Evolutionary conservation across 2,888 invertebrate genomes (phyloP), one percentile per base, ranked within the genome.

Genomic region (Ethmia dodecea): DNA sequence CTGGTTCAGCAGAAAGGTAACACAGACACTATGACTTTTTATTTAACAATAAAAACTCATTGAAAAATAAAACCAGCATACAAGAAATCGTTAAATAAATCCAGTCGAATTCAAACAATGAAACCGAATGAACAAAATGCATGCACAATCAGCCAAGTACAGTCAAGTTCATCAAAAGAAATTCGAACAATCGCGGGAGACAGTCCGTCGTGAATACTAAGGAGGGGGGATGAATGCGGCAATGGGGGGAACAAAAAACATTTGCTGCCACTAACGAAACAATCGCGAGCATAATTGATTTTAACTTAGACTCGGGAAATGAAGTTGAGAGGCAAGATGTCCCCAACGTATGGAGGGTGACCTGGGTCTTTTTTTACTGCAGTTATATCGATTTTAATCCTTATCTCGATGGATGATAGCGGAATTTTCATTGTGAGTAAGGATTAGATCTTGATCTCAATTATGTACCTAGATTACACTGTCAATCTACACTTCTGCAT

Each of bases 251-350:
- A 63, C 63, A 74, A 74, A 77, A 80, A 79, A 75, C 72, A 74
- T 74, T 76, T 65, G 75, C 71, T 70, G 61, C 71, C 58, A 70
- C 75, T 80, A 83, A 81, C 83, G 83, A 84, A 84, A 83, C 81
- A 83, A 84, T 83, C 68, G 79, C 77, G 61, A 53, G 72, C 78
- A 81, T 83, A 83, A 84, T 84, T 84, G 83, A 81, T 83, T 84
- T 80, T 70, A 80, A 78, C 70, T 74, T 72, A 64, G 72, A 70
- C 60, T 53, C 55, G 67, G 77, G 68, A 73, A 76, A 79, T 77
- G 68, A 72, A 74, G 72, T 65, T 55, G 60, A 58, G 62, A 50
- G 39, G 45, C 42, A 40, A 38, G 41, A 42, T n/a, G 40, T 41
- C 45, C 46, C 29, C 37, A 34, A 31, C 42, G 42, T 30, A 38